Evolutionary conservation across 53 echinoderm and acorn worm species (phyloP).

Genomic region (Stichopus horrens): DNA sequence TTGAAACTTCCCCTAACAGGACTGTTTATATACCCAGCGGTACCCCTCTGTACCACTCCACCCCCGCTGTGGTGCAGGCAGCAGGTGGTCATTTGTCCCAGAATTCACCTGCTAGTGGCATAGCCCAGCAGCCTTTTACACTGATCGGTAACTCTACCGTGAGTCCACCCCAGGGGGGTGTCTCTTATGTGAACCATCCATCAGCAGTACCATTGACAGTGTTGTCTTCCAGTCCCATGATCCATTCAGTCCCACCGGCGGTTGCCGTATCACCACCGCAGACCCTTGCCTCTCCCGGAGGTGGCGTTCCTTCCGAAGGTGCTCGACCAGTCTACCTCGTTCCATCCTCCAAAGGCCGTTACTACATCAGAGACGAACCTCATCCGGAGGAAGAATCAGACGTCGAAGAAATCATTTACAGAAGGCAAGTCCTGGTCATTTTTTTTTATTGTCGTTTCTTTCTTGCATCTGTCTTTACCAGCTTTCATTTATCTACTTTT

Average conservation of each 20-base stretch:
- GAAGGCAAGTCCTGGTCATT: constrained; percentile 3
- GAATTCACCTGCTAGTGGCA: neutral
- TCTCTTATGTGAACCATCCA: neutral
- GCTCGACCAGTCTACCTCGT: constrained; percentile 45
- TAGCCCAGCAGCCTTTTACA: constrained; percentile 3
- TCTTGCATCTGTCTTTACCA: neutral
- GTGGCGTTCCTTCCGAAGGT: neutral
- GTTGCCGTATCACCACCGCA: constrained; percentile 11
- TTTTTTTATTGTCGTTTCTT: neutral
- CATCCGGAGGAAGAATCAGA: neutral
- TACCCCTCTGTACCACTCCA: constrained; percentile 28
- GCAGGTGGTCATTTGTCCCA: neutral
- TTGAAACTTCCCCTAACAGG: constrained; percentile 2
- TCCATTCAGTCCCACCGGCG: neutral
- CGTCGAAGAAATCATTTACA: constrained; percentile 46
- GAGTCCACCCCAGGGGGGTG: constrained; percentile 11
- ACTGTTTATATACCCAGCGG: constrained; percentile 21
- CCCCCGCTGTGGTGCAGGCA: constrained; percentile 9
- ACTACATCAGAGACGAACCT: constrained; percentile 19
- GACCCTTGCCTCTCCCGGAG: neutral
- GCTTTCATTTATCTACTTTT: too few species aligned
- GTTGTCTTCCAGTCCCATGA: constrained; percentile 10
- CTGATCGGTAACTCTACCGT: neutral
- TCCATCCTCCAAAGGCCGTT: constrained; percentile 43
- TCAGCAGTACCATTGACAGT: constrained; percentile 12